These are phyloP conservation scores for Vimba vimba DNA, from an alignment of 2,113 vertebrate species.

Conservation along the genomic window DNA sequence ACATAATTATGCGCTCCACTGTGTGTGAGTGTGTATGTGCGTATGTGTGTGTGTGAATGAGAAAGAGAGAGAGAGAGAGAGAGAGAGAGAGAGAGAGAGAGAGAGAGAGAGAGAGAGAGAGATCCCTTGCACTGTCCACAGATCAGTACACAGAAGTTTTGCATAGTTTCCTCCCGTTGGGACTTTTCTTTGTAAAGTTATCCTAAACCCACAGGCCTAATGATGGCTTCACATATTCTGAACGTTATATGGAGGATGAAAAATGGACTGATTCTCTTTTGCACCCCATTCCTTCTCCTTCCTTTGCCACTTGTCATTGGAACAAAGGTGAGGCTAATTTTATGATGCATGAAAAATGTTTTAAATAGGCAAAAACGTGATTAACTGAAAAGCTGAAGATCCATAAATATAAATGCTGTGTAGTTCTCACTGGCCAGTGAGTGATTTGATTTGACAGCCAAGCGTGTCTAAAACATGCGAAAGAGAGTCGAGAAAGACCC, in stretches of 20 bases:
- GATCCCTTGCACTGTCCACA: neutral
- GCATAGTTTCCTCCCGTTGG: neutral
- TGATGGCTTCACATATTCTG: constrained; percentile 60
- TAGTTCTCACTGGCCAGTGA: neutral
- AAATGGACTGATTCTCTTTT: constrained; percentile 72
- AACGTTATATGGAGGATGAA: constrained; percentile 68
- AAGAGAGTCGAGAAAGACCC: neutral
- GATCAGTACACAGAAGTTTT: neutral
- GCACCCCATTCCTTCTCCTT: constrained; percentile 82
- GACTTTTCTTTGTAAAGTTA: neutral
- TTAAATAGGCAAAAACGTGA: neutral
- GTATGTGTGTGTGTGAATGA: neutral
- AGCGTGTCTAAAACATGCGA: neutral
- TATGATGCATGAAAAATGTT: neutral
- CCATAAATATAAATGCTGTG: neutral
- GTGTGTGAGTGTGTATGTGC: neutral
- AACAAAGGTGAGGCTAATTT: constrained; percentile 77
- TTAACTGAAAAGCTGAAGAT: neutral
- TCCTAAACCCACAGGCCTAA: constrained; percentile 17
- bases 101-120: neutral
- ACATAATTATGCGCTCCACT: neutral
- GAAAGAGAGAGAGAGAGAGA: neutral
- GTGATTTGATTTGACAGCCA: neutral
- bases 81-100: too few species aligned
- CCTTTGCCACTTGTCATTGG: constrained; percentile 80